Conservation (phyloP, 1,140 invertebrate genomes). For the Carposina sasakii region DNA sequence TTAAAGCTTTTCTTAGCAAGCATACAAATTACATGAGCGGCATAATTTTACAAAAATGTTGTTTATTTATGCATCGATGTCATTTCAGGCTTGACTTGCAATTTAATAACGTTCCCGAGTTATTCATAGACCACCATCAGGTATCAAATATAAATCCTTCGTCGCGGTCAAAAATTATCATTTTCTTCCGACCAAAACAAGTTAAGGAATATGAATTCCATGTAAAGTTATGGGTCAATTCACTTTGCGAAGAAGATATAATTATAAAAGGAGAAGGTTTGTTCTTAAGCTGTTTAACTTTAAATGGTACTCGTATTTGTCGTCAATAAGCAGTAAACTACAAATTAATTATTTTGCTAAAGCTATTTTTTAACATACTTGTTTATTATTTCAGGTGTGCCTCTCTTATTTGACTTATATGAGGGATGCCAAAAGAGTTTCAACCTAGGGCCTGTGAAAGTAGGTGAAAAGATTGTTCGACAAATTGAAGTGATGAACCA, state of each 20-base stretch:
- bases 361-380: too few species aligned
- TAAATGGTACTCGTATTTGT: too few species aligned
- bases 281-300: neutral
- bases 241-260: constrained; percentile 57
- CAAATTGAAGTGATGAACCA: constrained; percentile 65
- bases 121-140: constrained; percentile 36
- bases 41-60: too few species aligned
- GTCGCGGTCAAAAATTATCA: constrained; percentile 40
- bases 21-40: too few species aligned
- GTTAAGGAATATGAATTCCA: constrained; percentile 56
- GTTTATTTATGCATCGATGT: constrained; percentile 38
- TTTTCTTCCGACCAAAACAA: constrained; percentile 57
- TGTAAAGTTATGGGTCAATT: constrained; percentile 60
- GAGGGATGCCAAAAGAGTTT: constrained; percentile 65
- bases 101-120: constrained; percentile 47
- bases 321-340: too few species aligned
- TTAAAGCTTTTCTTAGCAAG: too few species aligned
- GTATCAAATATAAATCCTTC: constrained; percentile 31
- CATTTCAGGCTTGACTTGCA: constrained; percentile 51
- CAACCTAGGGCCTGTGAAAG: constrained; percentile 55
- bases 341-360: constrained; percentile 4
- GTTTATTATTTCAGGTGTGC: constrained; percentile 39
- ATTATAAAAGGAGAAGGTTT: constrained; percentile 59
- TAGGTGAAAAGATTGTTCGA: constrained; percentile 51
- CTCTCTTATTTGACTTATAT: constrained; percentile 54